Percentiles rank a stretch among this genome's conserved stretches.
phyloP scores from a whole-genome alignment of 2,888 invertebrate genomes.

The Oscheius onirici region DNA sequence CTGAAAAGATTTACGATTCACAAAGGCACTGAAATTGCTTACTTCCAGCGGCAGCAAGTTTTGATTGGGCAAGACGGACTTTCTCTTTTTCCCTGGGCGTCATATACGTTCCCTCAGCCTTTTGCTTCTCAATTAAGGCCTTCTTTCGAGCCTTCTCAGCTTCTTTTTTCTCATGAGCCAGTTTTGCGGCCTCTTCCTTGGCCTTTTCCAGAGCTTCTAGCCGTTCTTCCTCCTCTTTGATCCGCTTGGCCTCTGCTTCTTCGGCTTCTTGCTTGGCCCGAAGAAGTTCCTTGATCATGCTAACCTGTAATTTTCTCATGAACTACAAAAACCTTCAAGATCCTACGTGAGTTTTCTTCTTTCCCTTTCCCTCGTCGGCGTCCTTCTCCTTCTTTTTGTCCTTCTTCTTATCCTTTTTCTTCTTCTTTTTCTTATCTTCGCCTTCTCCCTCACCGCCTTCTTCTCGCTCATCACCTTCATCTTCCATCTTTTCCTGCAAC shows the following conservation, averaged over 20 bases:
- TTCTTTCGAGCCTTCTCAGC: slow-evolving; percentile 90
- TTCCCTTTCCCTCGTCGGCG: slow-evolving; percentile 37
- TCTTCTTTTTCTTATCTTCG: slow-evolving; percentile 50
- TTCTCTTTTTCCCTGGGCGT: slow-evolving; percentile 93
- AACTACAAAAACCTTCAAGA: neutral
- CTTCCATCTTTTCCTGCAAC: slow-evolving; percentile 42
- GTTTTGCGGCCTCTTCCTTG: slow-evolving; percentile 50
- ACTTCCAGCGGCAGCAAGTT: slow-evolving; percentile 52
- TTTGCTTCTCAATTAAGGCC: slow-evolving; percentile 89
- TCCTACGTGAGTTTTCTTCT: slow-evolving; percentile 46
- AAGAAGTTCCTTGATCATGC: slow-evolving; percentile 72
- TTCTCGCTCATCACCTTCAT: slow-evolving; percentile 26
- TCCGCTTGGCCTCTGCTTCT: slow-evolving; percentile 74
- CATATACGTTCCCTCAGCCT: slow-evolving; percentile 93
- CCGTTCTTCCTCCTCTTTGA: slow-evolving; percentile 79
- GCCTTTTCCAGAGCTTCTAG: slow-evolving; percentile 43
- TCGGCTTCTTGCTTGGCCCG: slow-evolving; percentile 78
- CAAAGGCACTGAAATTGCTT: slow-evolving; percentile 7
- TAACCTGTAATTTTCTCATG: slow-evolving; percentile 18
- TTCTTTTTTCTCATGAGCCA: slow-evolving; percentile 83
- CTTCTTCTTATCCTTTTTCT: slow-evolving; percentile 57
- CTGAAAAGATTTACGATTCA: slow-evolving; percentile 12
- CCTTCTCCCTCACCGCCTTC: slow-evolving; percentile 25
- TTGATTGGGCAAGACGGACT: slow-evolving; percentile 81
- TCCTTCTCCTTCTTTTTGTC: slow-evolving; percentile 43